A percentile compares a stretch with the other conserved stretches of the same genome.
Evolutionary conservation across 2,797 vertebrate genomes (phyloP).

Genomic region (Muscicapa comitata): DNA sequence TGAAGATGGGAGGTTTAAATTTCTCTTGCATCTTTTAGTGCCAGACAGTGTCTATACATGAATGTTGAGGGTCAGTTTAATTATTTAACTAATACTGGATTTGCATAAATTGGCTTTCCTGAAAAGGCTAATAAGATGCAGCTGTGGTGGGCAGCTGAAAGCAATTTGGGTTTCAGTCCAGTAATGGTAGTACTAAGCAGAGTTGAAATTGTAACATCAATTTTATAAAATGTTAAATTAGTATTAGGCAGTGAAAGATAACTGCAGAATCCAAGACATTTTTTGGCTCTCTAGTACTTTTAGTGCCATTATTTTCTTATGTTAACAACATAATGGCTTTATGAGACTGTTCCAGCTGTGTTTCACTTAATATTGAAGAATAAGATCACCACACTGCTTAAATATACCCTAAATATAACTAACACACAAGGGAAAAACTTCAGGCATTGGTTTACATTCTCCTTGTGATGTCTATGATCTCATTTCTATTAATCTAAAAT

Average conservation of each 20-base stretch:
- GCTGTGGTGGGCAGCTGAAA: conserved; percentile 68
- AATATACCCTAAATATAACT: conserved; percentile 45
- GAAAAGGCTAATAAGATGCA: conserved; percentile 72
- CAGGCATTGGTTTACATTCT: neutral
- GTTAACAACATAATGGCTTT: conserved; percentile 17
- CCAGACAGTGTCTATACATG: conserved; percentile 41
- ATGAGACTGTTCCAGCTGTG: conserved; percentile 37
- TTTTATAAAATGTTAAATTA: conserved; percentile 57
- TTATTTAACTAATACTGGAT: conserved; percentile 75
- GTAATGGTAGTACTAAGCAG: conserved; percentile 51
- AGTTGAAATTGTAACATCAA: conserved; percentile 40
- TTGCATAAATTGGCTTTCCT: conserved; percentile 79
- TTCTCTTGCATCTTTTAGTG: conserved; percentile 36
- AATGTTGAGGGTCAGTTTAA: conserved; percentile 73
- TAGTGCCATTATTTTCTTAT: conserved; percentile 32
- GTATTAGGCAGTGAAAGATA: conserved; percentile 49
- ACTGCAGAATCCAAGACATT: conserved; percentile 17
- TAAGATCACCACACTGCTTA: neutral
- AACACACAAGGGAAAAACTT: neutral
- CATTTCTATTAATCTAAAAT: neutral
- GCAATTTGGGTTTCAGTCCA: conserved; percentile 64
- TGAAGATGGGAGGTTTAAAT: conserved; percentile 32
- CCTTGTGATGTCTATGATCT: neutral
- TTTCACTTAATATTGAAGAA: conserved; percentile 36
- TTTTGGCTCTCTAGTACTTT: conserved; percentile 25